Conservation (phyloP, 2,113 vertebrate species). For the Alligator sinensis region DNA sequence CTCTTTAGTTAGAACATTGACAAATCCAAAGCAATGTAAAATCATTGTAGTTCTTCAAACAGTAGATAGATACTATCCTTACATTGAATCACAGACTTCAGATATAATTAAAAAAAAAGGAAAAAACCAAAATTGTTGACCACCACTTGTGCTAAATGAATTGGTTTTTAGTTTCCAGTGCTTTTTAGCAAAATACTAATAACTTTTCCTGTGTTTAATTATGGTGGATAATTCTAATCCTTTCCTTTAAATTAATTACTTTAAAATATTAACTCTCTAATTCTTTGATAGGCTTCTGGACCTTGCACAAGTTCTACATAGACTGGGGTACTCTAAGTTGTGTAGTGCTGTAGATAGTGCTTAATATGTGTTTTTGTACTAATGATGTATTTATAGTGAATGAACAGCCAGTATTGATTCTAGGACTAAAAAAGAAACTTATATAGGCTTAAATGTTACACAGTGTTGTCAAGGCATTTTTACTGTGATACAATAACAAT, state of each 20-base stretch:
- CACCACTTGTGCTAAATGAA: constrained; percentile 73
- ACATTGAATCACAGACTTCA: constrained; percentile 26
- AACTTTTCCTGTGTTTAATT: constrained; percentile 24
- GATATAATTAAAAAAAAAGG: constrained; percentile 23
- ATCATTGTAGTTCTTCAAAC: constrained; percentile 7
- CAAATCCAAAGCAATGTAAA: constrained; percentile 26
- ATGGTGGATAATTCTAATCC: constrained; percentile 33
- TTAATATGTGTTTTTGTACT: neutral
- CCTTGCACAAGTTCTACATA: neutral
- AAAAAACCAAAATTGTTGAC: constrained; percentile 17
- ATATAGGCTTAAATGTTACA: neutral
- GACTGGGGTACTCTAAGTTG: constrained; percentile 11
- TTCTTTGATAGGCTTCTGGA: constrained; percentile 46
- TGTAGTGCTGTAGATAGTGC: neutral
- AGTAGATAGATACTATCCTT: constrained; percentile 3
- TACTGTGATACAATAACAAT: neutral
- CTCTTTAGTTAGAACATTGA: constrained; percentile 1
- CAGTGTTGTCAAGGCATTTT: neutral
- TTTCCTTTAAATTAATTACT: constrained; percentile 28
- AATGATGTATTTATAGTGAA: neutral
- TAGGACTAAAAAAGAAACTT: neutral
- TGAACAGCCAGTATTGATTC: neutral
- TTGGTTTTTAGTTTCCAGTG: constrained; percentile 75
- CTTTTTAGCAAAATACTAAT: constrained; percentile 61
- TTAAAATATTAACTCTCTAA: constrained; percentile 68